phyloP scores from a whole-genome alignment of 2,797 vertebrate genomes.

The Onychomys arenicola region DNA sequence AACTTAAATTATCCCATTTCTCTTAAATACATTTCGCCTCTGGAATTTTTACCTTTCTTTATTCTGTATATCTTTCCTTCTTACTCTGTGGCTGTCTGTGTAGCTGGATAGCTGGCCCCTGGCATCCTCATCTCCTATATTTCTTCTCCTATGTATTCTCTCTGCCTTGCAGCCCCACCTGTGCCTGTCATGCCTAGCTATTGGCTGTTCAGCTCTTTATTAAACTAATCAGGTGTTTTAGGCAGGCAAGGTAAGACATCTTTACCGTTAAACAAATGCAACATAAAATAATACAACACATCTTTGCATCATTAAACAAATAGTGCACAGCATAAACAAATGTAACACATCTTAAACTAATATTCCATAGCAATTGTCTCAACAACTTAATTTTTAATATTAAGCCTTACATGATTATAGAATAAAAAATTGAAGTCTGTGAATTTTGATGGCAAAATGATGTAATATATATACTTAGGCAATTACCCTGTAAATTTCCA shows the following conservation, averaged over 20 bases:
- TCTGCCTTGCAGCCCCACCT: not conserved
- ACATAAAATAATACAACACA: not conserved
- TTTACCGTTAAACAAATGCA: too few relatives aligned
- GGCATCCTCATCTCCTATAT: not conserved
- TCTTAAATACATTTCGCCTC: not conserved
- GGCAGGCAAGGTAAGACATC: not conserved
- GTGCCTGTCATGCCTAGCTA: not conserved
- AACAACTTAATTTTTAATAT: slow-evolving; percentile 24
- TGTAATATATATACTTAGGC: not conserved
- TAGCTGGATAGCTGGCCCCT: not conserved
- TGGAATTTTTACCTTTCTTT: not conserved
- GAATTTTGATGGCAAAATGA: slow-evolving; percentile 47
- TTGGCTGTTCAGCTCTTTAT: not conserved
- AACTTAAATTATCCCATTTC: not conserved
- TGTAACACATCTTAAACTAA: not conserved
- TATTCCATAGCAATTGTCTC: not conserved
- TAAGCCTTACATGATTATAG: not conserved
- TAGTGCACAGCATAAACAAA: not conserved
- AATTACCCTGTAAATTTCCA: not conserved
- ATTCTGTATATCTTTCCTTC: not conserved
- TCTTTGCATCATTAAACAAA: not conserved
- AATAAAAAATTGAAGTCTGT: slow-evolving; percentile 10
- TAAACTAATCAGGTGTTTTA: not conserved
- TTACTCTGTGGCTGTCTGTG: not conserved
- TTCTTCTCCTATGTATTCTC: not conserved